These are phyloP conservation scores for Cinclus mexicanus DNA, from an alignment of 2,113 vertebrate species.

Conservation along the genomic window DNA sequence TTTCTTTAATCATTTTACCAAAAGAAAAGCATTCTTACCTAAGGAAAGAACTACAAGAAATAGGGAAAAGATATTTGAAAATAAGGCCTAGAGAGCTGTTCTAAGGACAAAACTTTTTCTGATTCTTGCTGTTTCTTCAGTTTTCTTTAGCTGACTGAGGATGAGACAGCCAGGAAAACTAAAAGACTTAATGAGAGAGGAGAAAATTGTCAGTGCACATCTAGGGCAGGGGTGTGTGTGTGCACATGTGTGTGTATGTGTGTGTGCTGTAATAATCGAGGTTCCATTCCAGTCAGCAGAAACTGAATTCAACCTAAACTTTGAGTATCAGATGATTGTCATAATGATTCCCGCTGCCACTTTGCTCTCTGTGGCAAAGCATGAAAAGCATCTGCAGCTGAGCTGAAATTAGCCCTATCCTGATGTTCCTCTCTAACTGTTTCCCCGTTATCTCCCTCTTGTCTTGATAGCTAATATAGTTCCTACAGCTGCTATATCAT, in stretches of 20 bases:
- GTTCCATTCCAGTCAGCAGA: constrained; percentile 18
- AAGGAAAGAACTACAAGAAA: constrained; percentile 39
- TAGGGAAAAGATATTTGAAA: constrained; percentile 26
- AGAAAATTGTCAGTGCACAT: accelerated
- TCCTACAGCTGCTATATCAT: constrained; percentile 68
- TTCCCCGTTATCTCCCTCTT: constrained; percentile 74
- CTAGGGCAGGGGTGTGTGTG: no score
- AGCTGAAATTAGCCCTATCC: constrained; percentile 58
- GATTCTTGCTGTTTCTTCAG: background rate
- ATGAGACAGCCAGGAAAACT: background rate
- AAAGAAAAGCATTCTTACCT: constrained; percentile 12
- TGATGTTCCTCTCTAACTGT: constrained; percentile 46
- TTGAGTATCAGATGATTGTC: constrained; percentile 34
- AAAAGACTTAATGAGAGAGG: background rate
- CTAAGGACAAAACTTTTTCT: background rate
- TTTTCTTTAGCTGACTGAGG: background rate
- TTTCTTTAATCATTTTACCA: background rate
- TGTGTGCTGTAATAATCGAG: background rate
- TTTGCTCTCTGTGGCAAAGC: constrained; percentile 19
- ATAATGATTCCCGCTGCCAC: constrained; percentile 24
- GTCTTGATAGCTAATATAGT: constrained; percentile 75
- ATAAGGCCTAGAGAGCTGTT: background rate
- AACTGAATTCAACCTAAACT: constrained; percentile 27
- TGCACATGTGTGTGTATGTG: no score
- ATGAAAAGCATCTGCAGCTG: background rate